Conservation (phyloP, 2,888 invertebrate species). For the Linnaemya tessellans region DNA sequence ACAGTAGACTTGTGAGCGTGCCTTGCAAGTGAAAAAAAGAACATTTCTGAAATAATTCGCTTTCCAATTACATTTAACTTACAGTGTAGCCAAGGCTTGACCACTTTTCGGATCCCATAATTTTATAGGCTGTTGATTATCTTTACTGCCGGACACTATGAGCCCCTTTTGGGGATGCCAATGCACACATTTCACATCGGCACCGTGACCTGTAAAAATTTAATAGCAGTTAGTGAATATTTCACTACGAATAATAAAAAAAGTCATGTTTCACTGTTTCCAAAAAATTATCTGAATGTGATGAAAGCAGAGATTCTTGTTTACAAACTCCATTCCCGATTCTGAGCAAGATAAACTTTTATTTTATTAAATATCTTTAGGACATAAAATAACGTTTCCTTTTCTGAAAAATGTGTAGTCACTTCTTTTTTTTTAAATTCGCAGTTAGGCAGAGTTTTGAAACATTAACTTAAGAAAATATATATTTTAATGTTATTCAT, state of each 20-base stretch:
- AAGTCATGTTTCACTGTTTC: no score
- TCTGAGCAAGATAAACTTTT: not conserved
- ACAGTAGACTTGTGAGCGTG: conserved; percentile 99
- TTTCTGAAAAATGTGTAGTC: no score
- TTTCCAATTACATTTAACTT: conserved; percentile 81
- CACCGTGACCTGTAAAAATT: conserved; percentile 91
- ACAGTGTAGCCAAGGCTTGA: conserved; percentile 96
- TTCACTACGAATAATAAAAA: not conserved
- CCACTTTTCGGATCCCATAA: conserved; percentile 99
- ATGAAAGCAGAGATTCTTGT: no score
- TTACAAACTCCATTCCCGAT: not conserved
- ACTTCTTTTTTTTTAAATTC: no score
- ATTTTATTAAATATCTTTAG: not conserved
- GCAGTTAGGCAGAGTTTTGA: no score
- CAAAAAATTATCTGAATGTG: no score
- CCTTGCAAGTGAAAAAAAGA: conserved; percentile 81
- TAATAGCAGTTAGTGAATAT: not conserved
- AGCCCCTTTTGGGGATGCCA: conserved; percentile 99
- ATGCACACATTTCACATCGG: conserved; percentile 99
- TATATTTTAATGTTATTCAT: no score
- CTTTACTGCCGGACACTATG: conserved; percentile 99
- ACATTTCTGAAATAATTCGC: not conserved
- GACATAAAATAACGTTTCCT: no score
- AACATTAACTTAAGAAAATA: no score
- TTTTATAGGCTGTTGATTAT: conserved; percentile 99